Evolutionary conservation across 1,140 invertebrate species (phyloP), one percentile per base, ranked within the genome.

Genomic region (Tribolium castaneum): DNA sequence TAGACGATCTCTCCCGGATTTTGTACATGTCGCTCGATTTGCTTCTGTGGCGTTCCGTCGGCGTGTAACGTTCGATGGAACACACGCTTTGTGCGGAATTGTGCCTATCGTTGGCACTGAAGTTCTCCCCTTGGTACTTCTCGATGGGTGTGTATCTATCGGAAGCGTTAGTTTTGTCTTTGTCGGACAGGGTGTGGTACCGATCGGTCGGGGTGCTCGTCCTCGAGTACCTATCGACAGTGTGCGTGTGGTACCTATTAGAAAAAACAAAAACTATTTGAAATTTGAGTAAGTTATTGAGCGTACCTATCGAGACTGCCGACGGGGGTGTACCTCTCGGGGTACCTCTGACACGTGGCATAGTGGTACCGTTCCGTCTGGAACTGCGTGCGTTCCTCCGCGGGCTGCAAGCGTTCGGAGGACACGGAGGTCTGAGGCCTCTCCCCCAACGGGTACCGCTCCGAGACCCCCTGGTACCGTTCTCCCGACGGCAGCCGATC

Each of bases 391-490:
- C 45, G 70, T 73, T 52, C 45, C 34, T 70, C 59, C 10, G 82
- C 76, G 22, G 80, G 75, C 62, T 82, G 75, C 45, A 84, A 62
- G 6, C 84, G 74, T 62, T 85, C 82, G 34, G 83, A 80, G 10
- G 83, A 83, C 16, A 83, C 77, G 39, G 84, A 80, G 13, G 84
- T 83, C 51, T 84, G 81, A 16, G 82, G 82, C 72, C 84, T 79
- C 75, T 86, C 85, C 12, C 85, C 85, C 54, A 86, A 76, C 50
- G 85, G 85, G 66, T 84, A 86, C n/a, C 85, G 80, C 76, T 86
- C 85, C 12, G 83, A 85, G 30, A 80, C 84, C 14, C 83, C 84
- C 16, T 83, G 83, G 66, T 84, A 84, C 22, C 84, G 79, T 76
- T 85, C 83, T 22, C 83, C 82, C 30, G 83, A 84, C n/a, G 82